Conservation (phyloP, 1,140 invertebrate genomes). For the Neodiprion fabricii region DNA sequence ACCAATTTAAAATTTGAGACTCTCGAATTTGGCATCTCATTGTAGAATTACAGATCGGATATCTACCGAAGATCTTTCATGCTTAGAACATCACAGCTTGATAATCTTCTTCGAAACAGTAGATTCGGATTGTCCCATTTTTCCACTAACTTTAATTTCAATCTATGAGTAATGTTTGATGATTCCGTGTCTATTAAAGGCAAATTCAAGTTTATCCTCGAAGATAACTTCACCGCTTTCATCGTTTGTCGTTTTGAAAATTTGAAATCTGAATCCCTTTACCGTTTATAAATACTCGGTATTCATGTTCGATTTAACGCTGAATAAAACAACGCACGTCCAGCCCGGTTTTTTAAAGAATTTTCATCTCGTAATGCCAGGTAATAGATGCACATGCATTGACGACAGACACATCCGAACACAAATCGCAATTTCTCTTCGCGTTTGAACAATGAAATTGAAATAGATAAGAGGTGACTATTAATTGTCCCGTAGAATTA, state of each 20-base stretch:
- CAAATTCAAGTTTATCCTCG: constrained; percentile 6
- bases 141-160: too few relatives aligned
- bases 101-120: too few relatives aligned
- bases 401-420: background rate
- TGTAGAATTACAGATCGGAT: too few relatives aligned
- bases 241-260: too few relatives aligned
- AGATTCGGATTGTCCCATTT: too few relatives aligned
- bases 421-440: too few relatives aligned
- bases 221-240: background rate
- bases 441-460: background rate
- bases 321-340: background rate
- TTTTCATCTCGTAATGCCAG: background rate
- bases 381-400: background rate
- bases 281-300: too few relatives aligned
- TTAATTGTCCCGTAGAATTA: background rate
- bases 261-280: too few relatives aligned
- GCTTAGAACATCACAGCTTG: constrained; percentile 12
- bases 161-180: too few relatives aligned
- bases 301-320: too few relatives aligned
- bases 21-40: background rate
- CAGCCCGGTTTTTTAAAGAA: background rate
- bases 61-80: constrained; percentile 21
- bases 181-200: background rate
- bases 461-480: background rate
- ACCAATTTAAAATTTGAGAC: background rate